phyloP scores from a whole-genome alignment of 2,888 invertebrate genomes.

The Hirtodrosophila duncani region DNA sequence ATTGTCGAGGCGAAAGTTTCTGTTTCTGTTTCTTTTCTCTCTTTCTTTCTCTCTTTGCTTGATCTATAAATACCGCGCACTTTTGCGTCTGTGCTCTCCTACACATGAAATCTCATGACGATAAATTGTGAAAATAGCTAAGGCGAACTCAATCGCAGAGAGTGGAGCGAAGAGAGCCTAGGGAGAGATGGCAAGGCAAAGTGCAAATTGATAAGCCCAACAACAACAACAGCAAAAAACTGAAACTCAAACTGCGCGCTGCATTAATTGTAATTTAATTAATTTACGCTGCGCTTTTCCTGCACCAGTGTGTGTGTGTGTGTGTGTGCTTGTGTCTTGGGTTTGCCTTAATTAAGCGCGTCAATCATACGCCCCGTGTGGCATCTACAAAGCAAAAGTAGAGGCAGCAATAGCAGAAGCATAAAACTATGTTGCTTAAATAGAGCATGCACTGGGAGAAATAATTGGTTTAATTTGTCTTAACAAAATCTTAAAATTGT shows the following conservation, averaged over 20 bases:
- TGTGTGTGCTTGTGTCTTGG: slow-evolving; percentile 6
- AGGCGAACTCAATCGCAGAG: too few species aligned
- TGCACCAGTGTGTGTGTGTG: slow-evolving; percentile 8
- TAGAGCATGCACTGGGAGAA: too few species aligned
- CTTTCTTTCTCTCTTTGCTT: background rate
- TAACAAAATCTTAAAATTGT: too few species aligned
- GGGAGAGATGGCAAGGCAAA: slow-evolving; percentile 12
- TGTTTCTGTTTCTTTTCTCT: slow-evolving; percentile 5
- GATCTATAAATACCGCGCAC: slow-evolving; percentile 8
- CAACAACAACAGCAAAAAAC: slow-evolving; percentile 5
- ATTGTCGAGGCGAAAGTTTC: too few species aligned
- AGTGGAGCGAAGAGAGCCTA: too few species aligned
- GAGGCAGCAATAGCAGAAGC: slow-evolving; percentile 22
- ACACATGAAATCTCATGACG: slow-evolving; percentile 5
- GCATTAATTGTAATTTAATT: slow-evolving; percentile 69
- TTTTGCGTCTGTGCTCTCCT: background rate
- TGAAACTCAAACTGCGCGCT: slow-evolving; percentile 29
- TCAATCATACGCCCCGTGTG: slow-evolving; percentile 62
- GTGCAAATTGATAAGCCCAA: slow-evolving; percentile 15
- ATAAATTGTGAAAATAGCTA: slow-evolving; percentile 17
- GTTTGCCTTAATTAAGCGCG: slow-evolving; percentile 54
- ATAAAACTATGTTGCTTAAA: too few species aligned
- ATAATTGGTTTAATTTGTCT: too few species aligned
- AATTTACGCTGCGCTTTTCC: slow-evolving; percentile 43
- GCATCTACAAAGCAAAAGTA: slow-evolving; percentile 10